phyloP scores from a whole-genome alignment of 1,140 invertebrate genomes.

The Trachelipus rathkii region DNA sequence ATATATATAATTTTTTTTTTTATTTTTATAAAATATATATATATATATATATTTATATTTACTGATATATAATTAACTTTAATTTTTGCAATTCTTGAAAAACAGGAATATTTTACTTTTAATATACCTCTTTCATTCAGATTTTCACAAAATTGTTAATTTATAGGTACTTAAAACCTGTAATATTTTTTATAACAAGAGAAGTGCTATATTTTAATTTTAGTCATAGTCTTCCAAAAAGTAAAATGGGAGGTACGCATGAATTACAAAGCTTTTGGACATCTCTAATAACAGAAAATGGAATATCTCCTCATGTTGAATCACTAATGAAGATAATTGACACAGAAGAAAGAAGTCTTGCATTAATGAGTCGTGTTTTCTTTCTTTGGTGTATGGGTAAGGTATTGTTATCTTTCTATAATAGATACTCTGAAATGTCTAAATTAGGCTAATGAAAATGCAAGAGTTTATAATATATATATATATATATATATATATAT shows the following conservation, averaged over 20 bases:
- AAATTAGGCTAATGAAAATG: neutral
- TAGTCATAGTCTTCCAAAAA: no score
- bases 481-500: neutral
- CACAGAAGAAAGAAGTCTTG: neutral
- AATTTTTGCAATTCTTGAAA: no score
- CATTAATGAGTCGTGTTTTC: neutral
- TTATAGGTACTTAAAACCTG: no score
- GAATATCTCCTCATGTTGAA: neutral
- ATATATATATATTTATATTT: no score
- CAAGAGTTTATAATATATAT: neutral
- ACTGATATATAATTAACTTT: no score
- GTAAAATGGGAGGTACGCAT: neutral
- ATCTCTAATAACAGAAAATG: neutral
- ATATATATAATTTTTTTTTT: no score
- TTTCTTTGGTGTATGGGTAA: slow-evolving; percentile 3
- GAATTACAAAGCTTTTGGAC: neutral
- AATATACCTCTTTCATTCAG: no score
- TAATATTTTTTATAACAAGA: no score
- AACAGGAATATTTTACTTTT: no score
- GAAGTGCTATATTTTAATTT: no score
- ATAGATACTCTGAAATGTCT: neutral
- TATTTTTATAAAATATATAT: no score
- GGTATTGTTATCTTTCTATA: neutral
- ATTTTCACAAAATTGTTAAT: no score
- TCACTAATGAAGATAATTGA: neutral